Conservation (phyloP, 2,113 vertebrate species). For the Notothenia rossii region DNA sequence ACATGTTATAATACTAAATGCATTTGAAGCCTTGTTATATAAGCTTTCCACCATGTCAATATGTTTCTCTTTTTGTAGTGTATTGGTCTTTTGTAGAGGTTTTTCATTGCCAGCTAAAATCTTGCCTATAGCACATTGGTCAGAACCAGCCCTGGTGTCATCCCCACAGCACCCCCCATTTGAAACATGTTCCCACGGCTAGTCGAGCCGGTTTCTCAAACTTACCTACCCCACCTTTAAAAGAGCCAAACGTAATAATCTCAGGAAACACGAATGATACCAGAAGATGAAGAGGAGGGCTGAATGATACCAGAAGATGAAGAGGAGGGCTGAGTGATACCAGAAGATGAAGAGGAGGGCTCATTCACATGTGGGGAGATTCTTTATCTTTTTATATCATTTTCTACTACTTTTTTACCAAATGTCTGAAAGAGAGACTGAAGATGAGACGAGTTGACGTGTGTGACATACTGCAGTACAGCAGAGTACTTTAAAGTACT, state of each 20-base stretch:
- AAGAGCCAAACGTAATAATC: background rate
- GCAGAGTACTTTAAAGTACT: background rate
- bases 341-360: background rate
- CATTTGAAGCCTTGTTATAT: no score
- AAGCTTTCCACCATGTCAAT: no score
- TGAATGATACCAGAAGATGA: background rate
- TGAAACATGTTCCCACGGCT: no score
- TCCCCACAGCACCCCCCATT: no score
- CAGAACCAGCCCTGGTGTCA: no score
- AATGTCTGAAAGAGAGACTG: slow-evolving; percentile 13
- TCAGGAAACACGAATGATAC: background rate
- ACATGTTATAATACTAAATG: no score
- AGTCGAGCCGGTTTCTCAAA: no score
- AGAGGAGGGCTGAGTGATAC: background rate
- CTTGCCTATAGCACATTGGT: no score
- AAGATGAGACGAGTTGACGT: background rate
- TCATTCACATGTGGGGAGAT: no score
- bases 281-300: background rate
- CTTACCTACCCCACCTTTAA: background rate
- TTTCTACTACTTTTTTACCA: slow-evolving; percentile 5
- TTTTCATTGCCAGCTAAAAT: no score
- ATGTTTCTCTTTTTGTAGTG: no score
- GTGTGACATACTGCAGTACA: slow-evolving; percentile 20
- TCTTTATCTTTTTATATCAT: background rate
- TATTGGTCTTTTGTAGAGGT: no score